phyloP scores from a whole-genome alignment of 2,113 vertebrate genomes.

The Thunnus maccoyii region DNA sequence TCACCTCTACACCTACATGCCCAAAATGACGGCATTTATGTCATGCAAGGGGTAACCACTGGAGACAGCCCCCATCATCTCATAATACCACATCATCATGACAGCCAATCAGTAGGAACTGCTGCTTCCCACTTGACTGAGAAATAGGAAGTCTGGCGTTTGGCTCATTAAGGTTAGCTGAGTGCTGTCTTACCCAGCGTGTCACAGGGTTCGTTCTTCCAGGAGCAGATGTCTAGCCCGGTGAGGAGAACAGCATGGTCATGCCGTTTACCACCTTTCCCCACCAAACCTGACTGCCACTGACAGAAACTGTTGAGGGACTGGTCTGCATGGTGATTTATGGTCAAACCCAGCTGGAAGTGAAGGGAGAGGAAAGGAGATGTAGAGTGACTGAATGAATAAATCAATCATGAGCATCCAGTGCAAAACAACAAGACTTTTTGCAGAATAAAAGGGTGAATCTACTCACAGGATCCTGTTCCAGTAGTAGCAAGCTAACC shows the following conservation, averaged over 20 bases:
- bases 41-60: not conserved
- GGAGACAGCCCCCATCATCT: not conserved
- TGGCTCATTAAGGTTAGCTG: not conserved
- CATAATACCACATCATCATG: no score
- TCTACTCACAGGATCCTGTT: constrained; percentile 94
- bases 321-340: constrained; percentile 97
- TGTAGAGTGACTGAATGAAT: not conserved
- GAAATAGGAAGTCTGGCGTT: not conserved
- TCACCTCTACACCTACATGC: constrained; percentile 5
- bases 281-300: constrained; percentile 95
- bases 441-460: constrained; percentile 1
- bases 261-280: constrained; percentile 94
- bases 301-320: constrained; percentile 98
- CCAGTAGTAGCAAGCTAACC: constrained; percentile 95
- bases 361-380: not conserved
- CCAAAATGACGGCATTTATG: constrained; percentile 8
- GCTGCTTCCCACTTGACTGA: not conserved
- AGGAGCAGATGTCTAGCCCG: constrained; percentile 97
- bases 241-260: constrained; percentile 97
- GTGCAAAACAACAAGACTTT: not conserved
- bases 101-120: no score
- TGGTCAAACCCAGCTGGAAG: constrained; percentile 90
- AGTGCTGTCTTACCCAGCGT: constrained; percentile 90
- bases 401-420: not conserved
- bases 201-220: constrained; percentile 99